Evolutionary conservation across 2,888 invertebrate genomes (phyloP).

Genomic region (Drosophila aldrichi): DNA sequence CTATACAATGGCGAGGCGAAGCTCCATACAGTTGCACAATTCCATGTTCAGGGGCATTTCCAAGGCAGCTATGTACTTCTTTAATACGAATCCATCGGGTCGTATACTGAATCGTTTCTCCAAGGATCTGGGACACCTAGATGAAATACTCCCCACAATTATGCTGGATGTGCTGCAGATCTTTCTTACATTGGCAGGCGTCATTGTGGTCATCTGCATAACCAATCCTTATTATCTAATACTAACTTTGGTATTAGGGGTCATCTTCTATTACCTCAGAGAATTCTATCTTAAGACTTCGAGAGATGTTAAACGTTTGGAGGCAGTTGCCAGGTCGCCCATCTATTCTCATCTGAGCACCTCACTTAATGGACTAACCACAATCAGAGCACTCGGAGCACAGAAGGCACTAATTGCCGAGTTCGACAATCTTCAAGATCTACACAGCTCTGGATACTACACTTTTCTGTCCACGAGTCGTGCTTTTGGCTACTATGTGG

Average conservation of each 20-base stretch:
- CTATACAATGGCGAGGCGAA: slow-evolving; percentile 88
- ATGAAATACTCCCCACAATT: slow-evolving; percentile 84
- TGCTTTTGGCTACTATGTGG: slow-evolving; percentile 97
- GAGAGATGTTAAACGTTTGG: slow-evolving; percentile 92
- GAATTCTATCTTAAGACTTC: slow-evolving; percentile 92
- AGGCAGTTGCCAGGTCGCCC: slow-evolving; percentile 94
- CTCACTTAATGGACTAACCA: slow-evolving; percentile 94
- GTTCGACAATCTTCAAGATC: slow-evolving; percentile 93
- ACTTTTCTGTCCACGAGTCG: slow-evolving; percentile 95
- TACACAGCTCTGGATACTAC: slow-evolving; percentile 97
- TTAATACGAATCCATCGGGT: slow-evolving; percentile 93
- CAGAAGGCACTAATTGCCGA: slow-evolving; percentile 91
- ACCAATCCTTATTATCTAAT: slow-evolving; percentile 91
- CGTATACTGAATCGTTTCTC: slow-evolving; percentile 94
- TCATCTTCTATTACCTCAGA: slow-evolving; percentile 91
- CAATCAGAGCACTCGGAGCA: slow-evolving; percentile 95
- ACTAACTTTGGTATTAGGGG: slow-evolving; percentile 89
- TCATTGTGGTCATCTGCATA: slow-evolving; percentile 90
- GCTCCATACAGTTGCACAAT: slow-evolving; percentile 92
- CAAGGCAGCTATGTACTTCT: slow-evolving; percentile 93
- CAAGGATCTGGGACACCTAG: slow-evolving; percentile 91
- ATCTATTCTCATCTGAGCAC: slow-evolving; percentile 97
- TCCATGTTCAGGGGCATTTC: slow-evolving; percentile 92
- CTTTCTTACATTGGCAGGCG: slow-evolving; percentile 91
- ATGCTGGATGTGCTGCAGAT: slow-evolving; percentile 88